Conservation (phyloP, 2,113 vertebrate genomes). For the Aphyosemion australe region DNA sequence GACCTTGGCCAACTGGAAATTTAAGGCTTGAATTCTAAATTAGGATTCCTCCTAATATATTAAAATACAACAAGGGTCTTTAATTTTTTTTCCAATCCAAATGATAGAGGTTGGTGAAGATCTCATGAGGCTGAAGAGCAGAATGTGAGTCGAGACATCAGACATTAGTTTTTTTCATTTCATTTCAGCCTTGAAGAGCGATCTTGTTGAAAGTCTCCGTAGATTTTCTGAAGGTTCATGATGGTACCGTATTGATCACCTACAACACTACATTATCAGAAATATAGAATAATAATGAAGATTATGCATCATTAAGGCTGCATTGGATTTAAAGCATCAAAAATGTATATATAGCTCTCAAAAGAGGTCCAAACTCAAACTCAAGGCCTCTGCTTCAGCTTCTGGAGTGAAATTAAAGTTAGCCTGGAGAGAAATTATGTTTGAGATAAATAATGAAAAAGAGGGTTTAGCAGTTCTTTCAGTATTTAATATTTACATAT, state of each 20-base stretch:
- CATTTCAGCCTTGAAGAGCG: constrained; percentile 63
- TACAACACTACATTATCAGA: constrained; percentile 55
- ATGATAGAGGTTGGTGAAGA: constrained; percentile 27
- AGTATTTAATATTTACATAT: constrained; percentile 31
- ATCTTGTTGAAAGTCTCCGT: constrained; percentile 52
- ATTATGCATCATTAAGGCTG: constrained; percentile 73
- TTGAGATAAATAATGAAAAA: constrained; percentile 36
- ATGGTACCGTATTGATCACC: constrained; percentile 66
- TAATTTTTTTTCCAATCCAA: constrained; percentile 25
- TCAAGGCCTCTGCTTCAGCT: constrained; percentile 62
- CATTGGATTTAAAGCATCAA: constrained; percentile 72
- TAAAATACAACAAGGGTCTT: constrained; percentile 49
- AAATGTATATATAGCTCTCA: constrained; percentile 67
- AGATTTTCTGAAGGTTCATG: constrained; percentile 51
- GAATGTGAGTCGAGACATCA: constrained; percentile 36
- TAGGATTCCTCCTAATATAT: constrained; percentile 57
- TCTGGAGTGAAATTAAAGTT: too few species aligned
- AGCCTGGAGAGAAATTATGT: constrained; percentile 46
- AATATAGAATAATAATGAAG: constrained; percentile 73
- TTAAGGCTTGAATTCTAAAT: constrained; percentile 37
- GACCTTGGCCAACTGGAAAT: constrained; percentile 75
- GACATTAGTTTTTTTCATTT: constrained; percentile 46
- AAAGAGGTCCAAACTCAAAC: constrained; percentile 46
- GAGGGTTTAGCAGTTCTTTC: constrained; percentile 26
- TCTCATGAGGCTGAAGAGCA: constrained; percentile 40